phyloP scores from a whole-genome alignment of 2,797 vertebrate genomes.

The Sciurus vulgaris region DNA sequence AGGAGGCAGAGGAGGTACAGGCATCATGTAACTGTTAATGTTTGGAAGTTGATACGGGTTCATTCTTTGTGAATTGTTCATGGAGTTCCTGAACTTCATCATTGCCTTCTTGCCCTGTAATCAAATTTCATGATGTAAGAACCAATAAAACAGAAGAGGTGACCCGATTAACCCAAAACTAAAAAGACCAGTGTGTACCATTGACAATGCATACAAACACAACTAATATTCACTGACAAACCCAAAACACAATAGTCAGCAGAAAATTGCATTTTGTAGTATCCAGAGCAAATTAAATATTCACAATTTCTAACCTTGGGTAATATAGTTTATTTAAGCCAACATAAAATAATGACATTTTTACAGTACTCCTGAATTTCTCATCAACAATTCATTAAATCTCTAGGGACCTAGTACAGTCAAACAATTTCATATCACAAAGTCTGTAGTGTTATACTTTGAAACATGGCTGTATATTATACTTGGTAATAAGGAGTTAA shows the following conservation, averaged over 20 bases:
- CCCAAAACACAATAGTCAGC: not conserved
- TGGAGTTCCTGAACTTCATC: conserved; percentile 82
- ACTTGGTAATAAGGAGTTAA: not conserved
- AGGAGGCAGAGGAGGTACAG: conserved; percentile 89
- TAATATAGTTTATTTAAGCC: not conserved
- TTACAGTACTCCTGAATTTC: not conserved
- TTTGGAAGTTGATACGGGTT: conserved; percentile 92
- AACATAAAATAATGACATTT: not conserved
- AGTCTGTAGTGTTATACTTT: not conserved
- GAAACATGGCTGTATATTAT: not conserved
- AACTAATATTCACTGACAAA: not conserved
- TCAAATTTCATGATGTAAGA: conserved; percentile 50
- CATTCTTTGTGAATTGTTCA: conserved; percentile 83
- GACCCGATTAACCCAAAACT: not conserved
- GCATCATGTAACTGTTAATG: conserved; percentile 89
- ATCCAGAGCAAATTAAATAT: not conserved
- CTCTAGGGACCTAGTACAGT: not conserved
- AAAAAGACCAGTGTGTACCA: not conserved
- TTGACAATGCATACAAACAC: not conserved
- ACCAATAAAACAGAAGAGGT: not conserved
- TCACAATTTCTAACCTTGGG: not conserved
- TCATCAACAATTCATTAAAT: not conserved
- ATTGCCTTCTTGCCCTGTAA: conserved; percentile 87
- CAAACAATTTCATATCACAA: conserved; percentile 1
- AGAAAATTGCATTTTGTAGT: not conserved